These are phyloP conservation scores for Dolichopus griseipennis DNA, from an alignment of 2,888 invertebrate genomes.

Conservation along the genomic window DNA sequence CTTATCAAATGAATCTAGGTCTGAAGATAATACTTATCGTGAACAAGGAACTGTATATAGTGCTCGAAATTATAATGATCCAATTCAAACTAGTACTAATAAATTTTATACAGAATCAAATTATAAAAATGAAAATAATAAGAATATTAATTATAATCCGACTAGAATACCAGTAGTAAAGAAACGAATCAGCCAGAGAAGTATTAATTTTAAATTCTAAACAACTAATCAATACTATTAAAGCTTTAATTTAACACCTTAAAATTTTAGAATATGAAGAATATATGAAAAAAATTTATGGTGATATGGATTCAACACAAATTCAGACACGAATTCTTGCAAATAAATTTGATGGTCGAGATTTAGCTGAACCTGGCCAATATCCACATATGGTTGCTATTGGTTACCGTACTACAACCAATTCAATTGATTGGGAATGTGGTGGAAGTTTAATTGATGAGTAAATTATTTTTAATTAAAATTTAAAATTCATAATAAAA, in stretches of 20 bases:
- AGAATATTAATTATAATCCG: too few relatives aligned
- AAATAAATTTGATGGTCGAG: constrained; percentile 34
- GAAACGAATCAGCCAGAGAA: not conserved
- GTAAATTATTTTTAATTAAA: not conserved
- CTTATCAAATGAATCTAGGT: too few relatives aligned
- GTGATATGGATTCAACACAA: not conserved
- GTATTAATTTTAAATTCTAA: not conserved
- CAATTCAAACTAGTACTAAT: too few relatives aligned
- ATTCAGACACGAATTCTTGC: not conserved
- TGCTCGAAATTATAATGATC: too few relatives aligned
- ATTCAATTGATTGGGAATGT: constrained; percentile 16
- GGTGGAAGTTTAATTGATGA: constrained; percentile 14
- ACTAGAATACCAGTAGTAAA: not conserved
- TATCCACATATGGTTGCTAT: constrained; percentile 38
- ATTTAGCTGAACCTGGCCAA: constrained; percentile 34
- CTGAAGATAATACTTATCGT: too few relatives aligned
- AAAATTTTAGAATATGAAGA: not conserved
- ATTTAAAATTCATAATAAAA: too few relatives aligned
- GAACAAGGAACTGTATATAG: too few relatives aligned
- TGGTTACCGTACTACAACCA: constrained; percentile 8
- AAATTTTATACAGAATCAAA: too few relatives aligned
- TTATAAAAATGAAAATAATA: too few relatives aligned
- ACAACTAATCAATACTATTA: not conserved
- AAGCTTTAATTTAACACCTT: not conserved
- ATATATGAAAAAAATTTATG: not conserved